phyloP scores from a whole-genome alignment of 2,888 invertebrate genomes.

The Sicus ferrugineus region DNA sequence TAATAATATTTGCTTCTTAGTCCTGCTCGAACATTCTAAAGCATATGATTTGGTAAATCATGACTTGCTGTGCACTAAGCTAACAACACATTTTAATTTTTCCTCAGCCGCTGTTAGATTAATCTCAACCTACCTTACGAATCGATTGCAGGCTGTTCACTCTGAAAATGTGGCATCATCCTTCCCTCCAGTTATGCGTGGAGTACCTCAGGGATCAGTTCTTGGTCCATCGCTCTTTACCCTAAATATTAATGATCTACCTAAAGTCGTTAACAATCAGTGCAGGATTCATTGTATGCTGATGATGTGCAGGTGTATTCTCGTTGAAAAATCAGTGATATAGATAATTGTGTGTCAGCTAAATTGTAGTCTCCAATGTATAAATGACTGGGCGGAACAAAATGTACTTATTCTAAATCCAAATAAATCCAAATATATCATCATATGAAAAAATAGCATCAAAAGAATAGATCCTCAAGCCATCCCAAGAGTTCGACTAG shows the following conservation, averaged over 20 bases:
- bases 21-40: no score
- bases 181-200: background rate
- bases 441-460: background rate
- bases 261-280: background rate
- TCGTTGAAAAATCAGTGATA: background rate
- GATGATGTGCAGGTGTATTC: background rate
- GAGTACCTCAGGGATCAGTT: conserved; percentile 20
- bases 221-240: conserved; percentile 12
- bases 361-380: background rate
- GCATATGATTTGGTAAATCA: no score
- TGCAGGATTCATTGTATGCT: background rate
- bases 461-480: background rate
- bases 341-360: background rate
- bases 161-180: background rate
- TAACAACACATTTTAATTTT: no score
- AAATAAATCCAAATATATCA: conserved; percentile 6
- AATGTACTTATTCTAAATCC: background rate
- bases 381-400: background rate
- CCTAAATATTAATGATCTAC: conserved; percentile 11
- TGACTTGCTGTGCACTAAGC: no score
- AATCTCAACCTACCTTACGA: no score
- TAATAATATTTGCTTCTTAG: no score
- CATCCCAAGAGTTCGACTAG: background rate
- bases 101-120: no score
- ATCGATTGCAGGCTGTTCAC: conserved; percentile 2